Percentiles rank a stretch among this genome's conserved stretches.
Evolutionary conservation across 2,797 vertebrate genomes (phyloP).

Genomic region (Petrocephalus sullivani): DNA sequence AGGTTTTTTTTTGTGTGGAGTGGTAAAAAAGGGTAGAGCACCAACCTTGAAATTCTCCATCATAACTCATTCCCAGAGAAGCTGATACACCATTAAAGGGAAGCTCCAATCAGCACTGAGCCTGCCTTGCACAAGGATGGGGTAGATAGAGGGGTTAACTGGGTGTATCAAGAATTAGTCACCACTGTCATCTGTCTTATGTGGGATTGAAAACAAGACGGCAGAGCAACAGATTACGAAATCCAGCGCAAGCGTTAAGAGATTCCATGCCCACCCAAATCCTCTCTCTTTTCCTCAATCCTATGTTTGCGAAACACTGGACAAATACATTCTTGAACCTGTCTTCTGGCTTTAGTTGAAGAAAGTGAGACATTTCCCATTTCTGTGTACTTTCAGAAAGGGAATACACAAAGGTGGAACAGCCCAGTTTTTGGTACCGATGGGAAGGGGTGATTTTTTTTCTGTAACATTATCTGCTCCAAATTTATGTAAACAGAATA

Average conservation of each 20-base stretch:
- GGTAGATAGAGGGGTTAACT: not conserved
- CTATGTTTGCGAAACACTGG: constrained; percentile 1
- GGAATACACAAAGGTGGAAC: not conserved
- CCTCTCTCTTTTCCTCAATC: not conserved
- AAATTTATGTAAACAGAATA: not conserved
- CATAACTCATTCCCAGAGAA: not conserved
- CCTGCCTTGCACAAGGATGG: not conserved
- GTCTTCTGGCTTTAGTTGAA: constrained; percentile 9
- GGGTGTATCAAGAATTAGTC: constrained; percentile 1
- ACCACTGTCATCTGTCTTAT: not conserved
- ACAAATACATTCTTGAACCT: constrained; percentile 11
- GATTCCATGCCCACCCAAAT: constrained; percentile 2
- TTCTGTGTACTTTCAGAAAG: constrained; percentile 9
- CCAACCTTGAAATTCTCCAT: not conserved
- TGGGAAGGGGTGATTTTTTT: not conserved
- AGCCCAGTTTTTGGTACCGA: not conserved
- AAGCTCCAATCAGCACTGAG: not conserved
- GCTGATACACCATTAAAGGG: not conserved
- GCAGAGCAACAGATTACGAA: not conserved
- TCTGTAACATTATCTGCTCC: not conserved
- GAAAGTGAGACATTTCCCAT: not conserved
- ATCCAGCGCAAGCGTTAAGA: not conserved
- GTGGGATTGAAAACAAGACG: constrained; percentile 1
- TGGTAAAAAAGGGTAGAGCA: not conserved
- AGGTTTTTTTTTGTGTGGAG: not conserved